Evolutionary conservation across 2,797 vertebrate species (phyloP), one percentile per base, ranked within the genome.

Genomic region (Gephyroberyx darwinii): DNA sequence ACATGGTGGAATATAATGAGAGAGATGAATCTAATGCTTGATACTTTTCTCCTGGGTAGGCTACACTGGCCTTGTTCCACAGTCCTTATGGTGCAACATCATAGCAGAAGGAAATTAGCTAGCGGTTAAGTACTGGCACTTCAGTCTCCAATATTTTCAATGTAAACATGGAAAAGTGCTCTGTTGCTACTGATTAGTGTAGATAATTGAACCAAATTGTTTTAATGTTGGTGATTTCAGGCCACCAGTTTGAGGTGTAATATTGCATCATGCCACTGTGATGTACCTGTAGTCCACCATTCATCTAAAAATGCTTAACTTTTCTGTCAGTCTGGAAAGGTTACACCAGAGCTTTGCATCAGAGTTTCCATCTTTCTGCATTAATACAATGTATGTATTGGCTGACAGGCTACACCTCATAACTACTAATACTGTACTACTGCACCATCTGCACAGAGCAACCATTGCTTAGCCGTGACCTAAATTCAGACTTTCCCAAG

Each of bases 21-120:
- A 65, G 71, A 2, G 0, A 47, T 9, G 67, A 45, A 61, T 61
- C 57, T 74, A 74, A 67, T 17, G 59, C 68, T 54, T 10, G 55
- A 41, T 22, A 13, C 12, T 16, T 20, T 22, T 41, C 19, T 60
- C 20, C 57, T 26, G 64, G 37, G 45, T 14, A 5, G 60, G 67
- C 47, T 13, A 65, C 57, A 55, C 66, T 61, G 65, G 74, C 60
- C 64, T 71, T 75, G 55, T 37, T 75, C 74, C 58, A 64, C 51
- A 17, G 68, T 61, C 10, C 33, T 57, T 71, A 82, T 22, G 47
- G 41, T 74, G 67, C 61, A 65, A 60, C 69, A 68, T 77, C 82
- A 77, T 74, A 75, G 68, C 73, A 67, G 69, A 55, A 62, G 82
- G 79, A 86, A 90, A 87, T 88, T 62, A 86, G 77, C 79, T 41